phyloP scores from a whole-genome alignment of 2,113 vertebrate genomes.

The Sinocyclocheilus anophthalmus region DNA sequence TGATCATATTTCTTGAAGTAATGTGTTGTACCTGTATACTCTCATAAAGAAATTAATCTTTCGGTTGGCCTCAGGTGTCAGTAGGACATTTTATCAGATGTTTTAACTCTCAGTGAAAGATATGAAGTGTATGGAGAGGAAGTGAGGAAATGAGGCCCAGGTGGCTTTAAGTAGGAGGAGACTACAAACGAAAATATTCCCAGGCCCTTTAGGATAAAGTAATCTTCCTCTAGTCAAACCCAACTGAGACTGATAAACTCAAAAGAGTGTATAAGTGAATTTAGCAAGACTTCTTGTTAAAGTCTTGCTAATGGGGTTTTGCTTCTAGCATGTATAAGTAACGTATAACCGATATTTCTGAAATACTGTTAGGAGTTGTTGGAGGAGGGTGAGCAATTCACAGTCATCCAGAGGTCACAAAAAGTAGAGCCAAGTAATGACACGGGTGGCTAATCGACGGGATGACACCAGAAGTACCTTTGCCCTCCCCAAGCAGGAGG shows the following conservation, averaged over 20 bases:
- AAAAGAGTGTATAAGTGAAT: not conserved
- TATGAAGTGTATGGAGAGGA: conserved; percentile 53
- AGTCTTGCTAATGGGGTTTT: not conserved
- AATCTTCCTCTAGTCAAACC: conserved; percentile 21
- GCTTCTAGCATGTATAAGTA: not conserved
- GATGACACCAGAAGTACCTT: conserved; percentile 45
- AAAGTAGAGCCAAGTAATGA: conserved; percentile 25
- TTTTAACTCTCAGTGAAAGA: conserved; percentile 49
- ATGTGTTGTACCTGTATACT: not conserved
- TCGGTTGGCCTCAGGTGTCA: conserved; percentile 32
- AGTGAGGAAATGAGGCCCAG: conserved; percentile 58
- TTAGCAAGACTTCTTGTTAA: not conserved
- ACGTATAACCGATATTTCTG: not conserved
- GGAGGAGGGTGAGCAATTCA: not conserved
- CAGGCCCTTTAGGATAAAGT: conserved; percentile 38
- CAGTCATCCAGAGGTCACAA: conserved; percentile 34
- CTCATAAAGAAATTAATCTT: conserved; percentile 37
- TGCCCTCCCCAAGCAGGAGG: conserved; percentile 44
- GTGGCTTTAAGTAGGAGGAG: conserved; percentile 53
- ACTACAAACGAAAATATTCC: conserved; percentile 48
- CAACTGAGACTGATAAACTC: conserved; percentile 3
- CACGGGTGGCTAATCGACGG: conserved; percentile 28
- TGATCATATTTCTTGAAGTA: not conserved
- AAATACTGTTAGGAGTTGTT: not conserved
- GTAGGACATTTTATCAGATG: conserved; percentile 56